Evolutionary conservation across 2,888 invertebrate genomes (phyloP), one percentile per base, ranked within the genome.

Genomic region (Antheraea assamensis): DNA sequence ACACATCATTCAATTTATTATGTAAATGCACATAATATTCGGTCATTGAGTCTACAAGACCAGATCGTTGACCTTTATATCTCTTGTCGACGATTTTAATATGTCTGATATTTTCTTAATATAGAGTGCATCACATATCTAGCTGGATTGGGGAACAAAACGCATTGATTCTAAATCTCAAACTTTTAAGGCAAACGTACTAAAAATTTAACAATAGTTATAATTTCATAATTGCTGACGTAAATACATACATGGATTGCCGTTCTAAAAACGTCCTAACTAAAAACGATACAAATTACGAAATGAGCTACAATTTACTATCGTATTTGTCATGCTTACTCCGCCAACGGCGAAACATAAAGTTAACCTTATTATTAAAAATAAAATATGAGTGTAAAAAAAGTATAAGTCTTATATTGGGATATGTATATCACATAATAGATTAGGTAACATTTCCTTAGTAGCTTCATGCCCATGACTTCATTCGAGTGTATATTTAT

Each of bases 21-120:
- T 73, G 71, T 30, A 71, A 73, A 71, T 76, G 71, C 71, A 74
- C 76, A 68, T 61, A 68, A 70, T 71, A 74, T 70, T 55, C 71
- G 42, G 35, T 71, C 17, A 31, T 68, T 74, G 47, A 70, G 70
- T 72, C 71, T 68, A 52, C 47, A 68, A 10, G 21, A 35, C 3
- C 35, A 24, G 68, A n/a, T 68, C 68, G 35, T 35, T 68, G 68
- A 71, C 52, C 71, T 71, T 64, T 71, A 52, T 24, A 27, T 31
- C 61, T 47, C n/a, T 71, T 27, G 49, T 31, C 49, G 55, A 71
- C 71, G 19, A 27, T 35, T 68, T 68, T 35, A 35, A 68, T 66
- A 66, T 30, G 30, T 68, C 68, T 24, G 68, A 35, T n/a, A 35
- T 35, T 68, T 35, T 68, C 31, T 68, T 3, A 35, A 68, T 35